Conservation (phyloP, 2,113 vertebrate genomes). For the Gallinago media region DNA sequence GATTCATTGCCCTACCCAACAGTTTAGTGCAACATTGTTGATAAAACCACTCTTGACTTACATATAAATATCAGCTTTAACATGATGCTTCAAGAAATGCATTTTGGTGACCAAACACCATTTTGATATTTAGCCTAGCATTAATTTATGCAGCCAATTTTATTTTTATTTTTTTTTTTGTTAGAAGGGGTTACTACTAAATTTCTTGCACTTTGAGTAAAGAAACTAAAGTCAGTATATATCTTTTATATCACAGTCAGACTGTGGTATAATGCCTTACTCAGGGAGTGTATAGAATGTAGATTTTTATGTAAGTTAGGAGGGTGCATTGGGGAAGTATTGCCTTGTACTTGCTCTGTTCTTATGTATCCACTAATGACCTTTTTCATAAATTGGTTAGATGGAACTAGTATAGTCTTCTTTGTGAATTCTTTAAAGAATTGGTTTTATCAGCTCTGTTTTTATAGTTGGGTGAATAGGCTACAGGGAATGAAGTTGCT, state of each 20-base stretch:
- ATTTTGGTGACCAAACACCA: neutral
- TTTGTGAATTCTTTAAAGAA: neutral
- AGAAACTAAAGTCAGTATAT: neutral
- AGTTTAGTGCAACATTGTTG: conserved; percentile 54
- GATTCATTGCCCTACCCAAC: neutral
- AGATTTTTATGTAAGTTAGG: neutral
- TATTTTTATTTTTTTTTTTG: neutral
- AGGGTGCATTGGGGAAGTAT: neutral
- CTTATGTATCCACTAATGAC: neutral
- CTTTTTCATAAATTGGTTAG: neutral
- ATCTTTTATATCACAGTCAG: neutral
- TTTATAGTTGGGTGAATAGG: conserved; percentile 4
- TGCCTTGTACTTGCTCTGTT: neutral
- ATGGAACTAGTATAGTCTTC: neutral
- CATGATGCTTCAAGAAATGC: neutral
- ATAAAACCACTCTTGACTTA: conserved; percentile 66
- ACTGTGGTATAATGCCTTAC: neutral
- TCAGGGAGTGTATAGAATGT: neutral
- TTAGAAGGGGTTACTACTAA: neutral
- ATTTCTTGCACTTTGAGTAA: neutral
- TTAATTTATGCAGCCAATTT: neutral
- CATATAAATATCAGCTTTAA: neutral
- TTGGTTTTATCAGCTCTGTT: conserved; percentile 73
- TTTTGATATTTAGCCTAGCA: neutral
- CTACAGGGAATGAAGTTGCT: conserved; percentile 4